These are phyloP conservation scores for Sericinus montela DNA, from an alignment of 2,888 invertebrate genomes.

Conservation along the genomic window DNA sequence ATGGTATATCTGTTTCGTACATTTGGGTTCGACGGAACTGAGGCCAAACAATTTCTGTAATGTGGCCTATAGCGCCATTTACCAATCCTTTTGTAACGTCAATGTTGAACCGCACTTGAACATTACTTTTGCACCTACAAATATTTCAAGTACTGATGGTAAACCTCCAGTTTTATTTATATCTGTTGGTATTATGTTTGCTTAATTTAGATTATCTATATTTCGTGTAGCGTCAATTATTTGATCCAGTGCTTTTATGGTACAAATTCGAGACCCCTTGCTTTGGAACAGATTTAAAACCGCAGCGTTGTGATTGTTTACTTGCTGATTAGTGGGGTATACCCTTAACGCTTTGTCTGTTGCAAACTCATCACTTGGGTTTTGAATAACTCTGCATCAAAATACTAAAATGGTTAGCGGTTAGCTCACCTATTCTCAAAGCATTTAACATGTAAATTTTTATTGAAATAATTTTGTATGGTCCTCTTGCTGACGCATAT, in stretches of 20 bases:
- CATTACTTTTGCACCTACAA: neutral
- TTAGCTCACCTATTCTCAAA: slow-evolving; percentile 15
- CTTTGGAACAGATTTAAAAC: neutral
- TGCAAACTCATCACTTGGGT: slow-evolving; percentile 18
- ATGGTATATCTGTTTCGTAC: neutral
- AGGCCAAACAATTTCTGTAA: neutral
- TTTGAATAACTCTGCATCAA: slow-evolving; percentile 11
- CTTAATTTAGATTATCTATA: neutral
- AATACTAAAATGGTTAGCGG: slow-evolving; percentile 14
- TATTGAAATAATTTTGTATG: neutral
- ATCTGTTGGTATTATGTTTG: neutral
- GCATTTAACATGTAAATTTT: slow-evolving; percentile 15
- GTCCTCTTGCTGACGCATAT: slow-evolving; percentile 11
- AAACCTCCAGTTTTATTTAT: neutral
- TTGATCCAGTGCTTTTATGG: neutral
- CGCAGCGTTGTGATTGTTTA: slow-evolving; percentile 9
- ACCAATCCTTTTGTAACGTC: neutral
- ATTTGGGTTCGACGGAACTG: neutral
- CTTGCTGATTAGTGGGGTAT: slow-evolving; percentile 15
- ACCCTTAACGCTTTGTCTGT: slow-evolving; percentile 12
- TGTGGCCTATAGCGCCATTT: slow-evolving; percentile 3
- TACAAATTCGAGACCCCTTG: neutral
- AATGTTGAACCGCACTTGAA: neutral
- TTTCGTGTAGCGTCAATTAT: slow-evolving; percentile 1
- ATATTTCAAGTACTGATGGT: neutral